Evolutionary conservation across 2,113 vertebrate genomes (phyloP).

Genomic region (Apus apus): DNA sequence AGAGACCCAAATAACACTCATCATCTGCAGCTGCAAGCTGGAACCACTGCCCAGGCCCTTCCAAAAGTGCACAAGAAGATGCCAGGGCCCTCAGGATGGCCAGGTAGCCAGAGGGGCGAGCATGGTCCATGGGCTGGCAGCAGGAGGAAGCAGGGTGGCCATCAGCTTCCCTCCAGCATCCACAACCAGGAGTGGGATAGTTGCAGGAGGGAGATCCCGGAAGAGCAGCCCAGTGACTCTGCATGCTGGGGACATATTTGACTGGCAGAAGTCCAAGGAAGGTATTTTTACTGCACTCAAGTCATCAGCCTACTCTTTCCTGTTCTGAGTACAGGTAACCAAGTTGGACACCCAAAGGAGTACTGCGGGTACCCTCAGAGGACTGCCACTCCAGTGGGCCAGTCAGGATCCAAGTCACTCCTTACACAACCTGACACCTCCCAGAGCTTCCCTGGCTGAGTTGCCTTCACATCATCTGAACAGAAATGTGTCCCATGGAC

Average conservation of each 20-base stretch:
- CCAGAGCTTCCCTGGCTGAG: not conserved
- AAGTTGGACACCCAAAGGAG: not conserved
- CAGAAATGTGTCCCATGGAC: not conserved
- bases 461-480: not conserved
- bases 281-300: not conserved
- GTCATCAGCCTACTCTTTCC: not conserved
- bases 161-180: not conserved
- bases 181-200: not conserved
- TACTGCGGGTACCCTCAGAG: not conserved
- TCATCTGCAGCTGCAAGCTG: not conserved
- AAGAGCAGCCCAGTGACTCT: not conserved
- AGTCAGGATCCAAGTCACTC: not conserved
- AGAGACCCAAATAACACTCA: not conserved
- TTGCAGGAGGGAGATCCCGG: not conserved
- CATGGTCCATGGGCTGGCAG: not conserved
- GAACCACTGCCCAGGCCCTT: not conserved
- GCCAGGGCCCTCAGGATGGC: not conserved
- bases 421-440: not conserved
- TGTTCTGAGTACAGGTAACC: not conserved
- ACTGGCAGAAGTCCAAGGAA: not conserved
- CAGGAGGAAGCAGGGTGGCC: not conserved
- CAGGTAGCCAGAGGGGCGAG: not conserved
- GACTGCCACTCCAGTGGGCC: too few relatives aligned
- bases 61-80: not conserved
- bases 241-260: accelerated